These are phyloP conservation scores for Hylaeus volcanicus DNA, from an alignment of 1,140 invertebrate species.

Conservation along the genomic window DNA sequence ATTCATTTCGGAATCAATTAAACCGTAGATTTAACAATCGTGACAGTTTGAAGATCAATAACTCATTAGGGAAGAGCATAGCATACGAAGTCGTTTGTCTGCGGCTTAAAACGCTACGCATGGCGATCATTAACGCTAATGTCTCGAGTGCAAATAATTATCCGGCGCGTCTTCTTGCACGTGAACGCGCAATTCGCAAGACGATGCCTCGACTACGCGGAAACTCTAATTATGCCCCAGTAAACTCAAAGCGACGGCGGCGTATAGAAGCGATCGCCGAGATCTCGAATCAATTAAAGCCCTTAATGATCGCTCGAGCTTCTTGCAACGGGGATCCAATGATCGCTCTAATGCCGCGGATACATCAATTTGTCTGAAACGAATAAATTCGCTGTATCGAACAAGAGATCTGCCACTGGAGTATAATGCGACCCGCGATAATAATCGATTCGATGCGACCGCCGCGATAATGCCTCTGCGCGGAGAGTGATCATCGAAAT, in stretches of 20 bases:
- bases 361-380: neutral
- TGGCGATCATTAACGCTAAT: slow-evolving; percentile 50
- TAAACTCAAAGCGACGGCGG: slow-evolving; percentile 12
- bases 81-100: slow-evolving; percentile 18
- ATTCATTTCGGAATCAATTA: too few relatives aligned
- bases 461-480: neutral
- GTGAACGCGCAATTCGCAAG: slow-evolving; percentile 38
- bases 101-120: slow-evolving; percentile 8
- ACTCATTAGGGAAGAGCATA: slow-evolving; percentile 24
- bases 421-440: neutral
- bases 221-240: slow-evolving; percentile 42
- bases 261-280: neutral
- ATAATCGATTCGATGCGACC: neutral
- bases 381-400: neutral
- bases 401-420: neutral
- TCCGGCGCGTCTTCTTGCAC: slow-evolving; percentile 35
- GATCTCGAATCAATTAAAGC: slow-evolving; percentile 1
- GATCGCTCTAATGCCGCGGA: neutral
- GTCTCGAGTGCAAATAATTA: slow-evolving; percentile 50
- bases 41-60: slow-evolving; percentile 22
- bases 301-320: neutral
- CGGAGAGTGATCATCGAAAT: neutral
- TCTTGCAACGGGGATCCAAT: neutral
- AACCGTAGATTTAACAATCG: slow-evolving; percentile 10
- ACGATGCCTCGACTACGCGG: slow-evolving; percentile 3